These are phyloP conservation scores for Norana najaformis DNA, from an alignment of 2,888 invertebrate species.

Conservation along the genomic window DNA sequence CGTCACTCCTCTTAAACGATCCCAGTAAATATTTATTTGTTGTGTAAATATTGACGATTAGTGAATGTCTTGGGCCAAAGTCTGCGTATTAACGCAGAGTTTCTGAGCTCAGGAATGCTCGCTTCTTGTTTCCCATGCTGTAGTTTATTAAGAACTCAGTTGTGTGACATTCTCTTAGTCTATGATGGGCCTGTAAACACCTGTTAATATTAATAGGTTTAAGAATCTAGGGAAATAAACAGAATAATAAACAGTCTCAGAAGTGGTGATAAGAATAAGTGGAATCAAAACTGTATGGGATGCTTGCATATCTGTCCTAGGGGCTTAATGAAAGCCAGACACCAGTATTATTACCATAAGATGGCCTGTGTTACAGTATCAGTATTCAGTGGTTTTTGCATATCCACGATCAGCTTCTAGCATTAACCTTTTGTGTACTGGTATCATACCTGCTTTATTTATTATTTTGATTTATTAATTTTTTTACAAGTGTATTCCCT, in stretches of 20 bases:
- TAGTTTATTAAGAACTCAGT: neutral
- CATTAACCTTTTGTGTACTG: neutral
- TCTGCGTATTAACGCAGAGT: neutral
- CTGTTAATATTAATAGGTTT: no score
- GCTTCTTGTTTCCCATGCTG: neutral
- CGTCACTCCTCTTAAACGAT: neutral
- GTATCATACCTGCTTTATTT: neutral
- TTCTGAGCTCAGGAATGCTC: neutral
- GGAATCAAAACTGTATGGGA: neutral
- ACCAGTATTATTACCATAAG: neutral
- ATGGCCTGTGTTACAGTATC: neutral
- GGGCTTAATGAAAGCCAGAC: neutral
- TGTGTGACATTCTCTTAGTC: neutral
- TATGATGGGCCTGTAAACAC: no score
- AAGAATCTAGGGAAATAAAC: neutral
- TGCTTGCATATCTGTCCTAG: neutral
- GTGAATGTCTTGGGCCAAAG: neutral
- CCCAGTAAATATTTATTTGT: slow-evolving; percentile 5
- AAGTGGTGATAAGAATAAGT: neutral
- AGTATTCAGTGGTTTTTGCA: neutral
- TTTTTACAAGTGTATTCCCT: neutral
- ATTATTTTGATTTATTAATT: neutral
- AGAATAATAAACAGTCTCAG: neutral
- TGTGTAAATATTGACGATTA: neutral
- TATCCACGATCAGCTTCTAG: neutral